A percentile compares a stretch with the other conserved stretches of the same genome.
These are phyloP conservation scores for Alethe castanea DNA, from an alignment of 2,113 vertebrate genomes.

Conservation along the genomic window DNA sequence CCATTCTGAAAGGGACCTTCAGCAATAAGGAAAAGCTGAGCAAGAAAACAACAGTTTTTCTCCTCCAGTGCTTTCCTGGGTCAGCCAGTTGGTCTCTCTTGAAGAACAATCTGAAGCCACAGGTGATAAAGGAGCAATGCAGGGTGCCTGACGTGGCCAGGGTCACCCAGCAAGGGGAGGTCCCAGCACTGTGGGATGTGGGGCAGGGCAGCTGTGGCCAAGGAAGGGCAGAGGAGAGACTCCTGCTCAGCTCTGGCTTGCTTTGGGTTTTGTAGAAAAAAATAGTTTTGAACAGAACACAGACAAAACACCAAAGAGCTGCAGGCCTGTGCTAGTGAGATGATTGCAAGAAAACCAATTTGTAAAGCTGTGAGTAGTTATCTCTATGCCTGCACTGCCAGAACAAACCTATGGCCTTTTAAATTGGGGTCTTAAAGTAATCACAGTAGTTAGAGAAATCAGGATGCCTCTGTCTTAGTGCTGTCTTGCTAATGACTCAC, in stretches of 20 bases:
- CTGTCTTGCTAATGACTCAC: slow-evolving; percentile 20
- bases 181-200: background rate
- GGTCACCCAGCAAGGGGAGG: background rate
- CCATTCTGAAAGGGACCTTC: background rate
- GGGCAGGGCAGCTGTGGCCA: background rate
- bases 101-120: accelerated
- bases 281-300: background rate
- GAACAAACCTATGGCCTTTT: slow-evolving; percentile 17
- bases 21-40: background rate
- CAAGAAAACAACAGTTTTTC: background rate
- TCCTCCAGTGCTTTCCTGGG: background rate
- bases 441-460: slow-evolving; percentile 15
- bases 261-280: background rate
- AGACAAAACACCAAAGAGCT: background rate
- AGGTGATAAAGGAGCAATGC: background rate
- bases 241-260: background rate
- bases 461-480: slow-evolving; percentile 10
- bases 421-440: slow-evolving; percentile 42
- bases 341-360: slow-evolving; percentile 34
- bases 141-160: background rate
- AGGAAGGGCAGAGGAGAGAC: background rate
- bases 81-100: background rate
- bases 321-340: background rate
- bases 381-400: background rate
- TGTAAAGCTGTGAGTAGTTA: slow-evolving; percentile 30